phyloP scores from a whole-genome alignment of 2,888 invertebrate species.

The Dryocosmus kuriphilus region DNA sequence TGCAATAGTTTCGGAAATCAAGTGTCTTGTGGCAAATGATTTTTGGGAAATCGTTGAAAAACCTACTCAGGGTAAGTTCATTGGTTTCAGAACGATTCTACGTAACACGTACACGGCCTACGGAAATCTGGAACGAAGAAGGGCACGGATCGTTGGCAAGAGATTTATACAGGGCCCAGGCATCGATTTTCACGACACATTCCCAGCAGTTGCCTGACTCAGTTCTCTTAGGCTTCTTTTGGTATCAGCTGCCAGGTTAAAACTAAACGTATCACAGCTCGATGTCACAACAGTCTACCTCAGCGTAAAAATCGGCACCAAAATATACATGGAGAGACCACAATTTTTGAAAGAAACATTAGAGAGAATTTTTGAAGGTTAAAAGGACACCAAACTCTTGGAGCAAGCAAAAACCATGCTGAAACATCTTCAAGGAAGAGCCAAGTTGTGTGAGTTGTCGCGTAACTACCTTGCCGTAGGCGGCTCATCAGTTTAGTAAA shows the following conservation, averaged over 20 bases:
- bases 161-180: no score
- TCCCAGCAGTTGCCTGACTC: conserved; percentile 49
- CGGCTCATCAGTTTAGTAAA: no score
- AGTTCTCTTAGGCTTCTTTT: conserved; percentile 49
- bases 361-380: background rate
- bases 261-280: conserved; percentile 54
- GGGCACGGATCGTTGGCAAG: conserved; percentile 54
- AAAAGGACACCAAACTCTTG: no score
- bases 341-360: conserved; percentile 11
- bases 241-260: conserved; percentile 48
- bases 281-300: conserved; percentile 45
- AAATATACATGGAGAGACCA: conserved; percentile 43
- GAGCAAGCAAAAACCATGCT: no score
- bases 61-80: conserved; percentile 39
- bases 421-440: no score
- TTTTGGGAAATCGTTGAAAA: conserved; percentile 49
- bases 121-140: conserved; percentile 50
- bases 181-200: conserved; percentile 52
- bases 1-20: conserved; percentile 44
- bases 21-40: conserved; percentile 46
- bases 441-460: no score
- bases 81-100: conserved; percentile 48
- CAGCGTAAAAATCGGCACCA: conserved; percentile 49
- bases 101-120: conserved; percentile 48
- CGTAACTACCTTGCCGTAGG: no score